Conservation (phyloP, 2,797 vertebrate genomes). For the Arnoldichthys spilopterus region DNA sequence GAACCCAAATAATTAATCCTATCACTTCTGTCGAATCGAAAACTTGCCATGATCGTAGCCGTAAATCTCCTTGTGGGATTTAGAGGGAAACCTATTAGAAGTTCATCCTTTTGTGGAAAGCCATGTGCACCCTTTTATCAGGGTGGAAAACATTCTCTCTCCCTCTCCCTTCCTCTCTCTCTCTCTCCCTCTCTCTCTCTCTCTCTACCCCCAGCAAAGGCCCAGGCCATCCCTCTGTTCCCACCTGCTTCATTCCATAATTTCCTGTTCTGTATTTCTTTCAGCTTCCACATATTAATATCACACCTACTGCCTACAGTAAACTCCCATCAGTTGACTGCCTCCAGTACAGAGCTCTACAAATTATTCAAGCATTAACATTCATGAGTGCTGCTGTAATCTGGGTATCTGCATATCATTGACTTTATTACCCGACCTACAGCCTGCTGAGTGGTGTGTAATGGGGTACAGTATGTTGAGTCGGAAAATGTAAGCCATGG, state of each 20-base stretch:
- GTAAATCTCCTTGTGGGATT: constrained; percentile 57
- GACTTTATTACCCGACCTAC: constrained; percentile 58
- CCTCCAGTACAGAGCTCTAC: constrained; percentile 65
- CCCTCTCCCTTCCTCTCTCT: background rate
- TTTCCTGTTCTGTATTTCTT: constrained; percentile 66
- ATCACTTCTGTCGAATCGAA: constrained; percentile 13
- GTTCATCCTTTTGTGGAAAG: constrained; percentile 63
- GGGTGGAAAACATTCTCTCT: constrained; percentile 58
- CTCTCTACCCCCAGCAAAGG: constrained; percentile 11
- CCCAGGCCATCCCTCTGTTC: background rate
- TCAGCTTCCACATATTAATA: constrained; percentile 69
- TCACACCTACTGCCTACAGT: constrained; percentile 59
- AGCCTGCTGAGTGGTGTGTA: background rate
- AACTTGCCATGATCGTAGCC: constrained; percentile 53
- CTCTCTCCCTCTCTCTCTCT: background rate
- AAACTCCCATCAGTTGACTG: constrained; percentile 57
- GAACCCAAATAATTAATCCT: constrained; percentile 41
- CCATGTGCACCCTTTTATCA: constrained; percentile 66
- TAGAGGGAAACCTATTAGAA: constrained; percentile 63
- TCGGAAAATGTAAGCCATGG: background rate
- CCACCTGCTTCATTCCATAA: constrained; percentile 67
- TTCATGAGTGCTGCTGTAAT: constrained; percentile 64
- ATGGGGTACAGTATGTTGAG: background rate
- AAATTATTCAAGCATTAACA: constrained; percentile 65
- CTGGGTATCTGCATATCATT: constrained; percentile 56